A percentile compares a stretch with the other conserved stretches of the same genome.
phyloP scores from a whole-genome alignment of 2,113 vertebrate species.

The Nycticorax nycticorax region DNA sequence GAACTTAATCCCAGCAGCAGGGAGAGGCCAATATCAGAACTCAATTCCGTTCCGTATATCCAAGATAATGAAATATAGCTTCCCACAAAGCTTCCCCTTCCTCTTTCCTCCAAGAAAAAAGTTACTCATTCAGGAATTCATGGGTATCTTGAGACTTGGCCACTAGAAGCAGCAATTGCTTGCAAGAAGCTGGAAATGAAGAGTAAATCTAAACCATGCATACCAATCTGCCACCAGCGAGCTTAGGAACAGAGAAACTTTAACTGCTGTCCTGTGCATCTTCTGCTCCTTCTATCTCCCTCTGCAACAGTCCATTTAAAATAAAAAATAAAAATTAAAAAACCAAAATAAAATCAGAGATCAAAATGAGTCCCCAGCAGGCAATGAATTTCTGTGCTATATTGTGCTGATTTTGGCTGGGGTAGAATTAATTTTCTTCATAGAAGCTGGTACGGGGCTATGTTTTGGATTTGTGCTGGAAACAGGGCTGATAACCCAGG shows the following conservation, averaged over 20 bases:
- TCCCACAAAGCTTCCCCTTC: not conserved
- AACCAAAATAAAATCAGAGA: not conserved
- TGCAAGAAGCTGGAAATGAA: not conserved
- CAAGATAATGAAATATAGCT: not conserved
- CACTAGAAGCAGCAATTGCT: not conserved
- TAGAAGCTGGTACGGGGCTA: too few relatives aligned
- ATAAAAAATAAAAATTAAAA: not conserved
- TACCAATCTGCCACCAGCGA: not conserved
- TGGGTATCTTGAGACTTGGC: not conserved
- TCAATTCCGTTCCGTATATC: not conserved
- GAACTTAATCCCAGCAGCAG: not conserved
- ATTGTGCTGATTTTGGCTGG: too few relatives aligned
- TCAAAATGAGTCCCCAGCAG: not conserved
- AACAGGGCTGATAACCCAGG: too few relatives aligned
- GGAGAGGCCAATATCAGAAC: not conserved
- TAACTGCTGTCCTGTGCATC: not conserved
- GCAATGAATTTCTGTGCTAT: not conserved
- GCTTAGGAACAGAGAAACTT: not conserved
- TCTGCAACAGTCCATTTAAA: not conserved
- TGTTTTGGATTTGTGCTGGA: too few relatives aligned
- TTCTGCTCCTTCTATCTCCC: not conserved
- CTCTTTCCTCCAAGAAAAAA: not conserved
- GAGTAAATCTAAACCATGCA: not conserved
- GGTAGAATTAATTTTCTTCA: too few relatives aligned
- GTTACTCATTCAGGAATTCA: not conserved